A percentile compares a stretch with the other conserved stretches of the same genome.
Conservation (phyloP, 2,113 vertebrate genomes). For the Atrichornis clamosus region DNA sequence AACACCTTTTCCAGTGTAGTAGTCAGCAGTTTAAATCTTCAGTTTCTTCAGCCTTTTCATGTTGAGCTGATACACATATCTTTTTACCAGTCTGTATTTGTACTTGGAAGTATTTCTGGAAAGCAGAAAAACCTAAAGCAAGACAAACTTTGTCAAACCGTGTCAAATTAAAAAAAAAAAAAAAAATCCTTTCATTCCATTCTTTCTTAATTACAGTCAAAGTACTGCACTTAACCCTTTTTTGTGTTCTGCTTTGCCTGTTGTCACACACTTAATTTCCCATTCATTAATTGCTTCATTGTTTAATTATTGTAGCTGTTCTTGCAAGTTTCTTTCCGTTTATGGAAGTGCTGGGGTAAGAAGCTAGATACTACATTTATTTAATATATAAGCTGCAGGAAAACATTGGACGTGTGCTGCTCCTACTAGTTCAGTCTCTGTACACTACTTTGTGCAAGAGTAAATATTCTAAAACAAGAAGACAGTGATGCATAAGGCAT, state of each 20-base stretch:
- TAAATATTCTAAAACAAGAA: background rate
- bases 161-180: background rate
- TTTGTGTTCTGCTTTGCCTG: background rate
- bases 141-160: background rate
- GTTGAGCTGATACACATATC: background rate
- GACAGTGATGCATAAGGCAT: background rate
- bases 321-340: background rate
- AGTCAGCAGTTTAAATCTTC: background rate
- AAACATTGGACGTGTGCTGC: background rate
- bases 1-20: background rate
- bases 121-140: background rate
- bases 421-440: background rate
- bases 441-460: background rate
- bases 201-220: background rate
- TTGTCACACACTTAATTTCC: constrained; percentile 12
- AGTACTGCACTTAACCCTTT: background rate
- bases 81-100: background rate
- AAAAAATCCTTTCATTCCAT: background rate
- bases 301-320: constrained; percentile 10
- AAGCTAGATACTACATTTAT: background rate
- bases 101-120: background rate
- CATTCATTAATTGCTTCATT: constrained; percentile 1
- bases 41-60: background rate
- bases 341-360: background rate
- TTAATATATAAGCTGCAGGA: background rate